These are phyloP conservation scores for Murina feae DNA, from an alignment of 2,113 vertebrate species.

Conservation along the genomic window DNA sequence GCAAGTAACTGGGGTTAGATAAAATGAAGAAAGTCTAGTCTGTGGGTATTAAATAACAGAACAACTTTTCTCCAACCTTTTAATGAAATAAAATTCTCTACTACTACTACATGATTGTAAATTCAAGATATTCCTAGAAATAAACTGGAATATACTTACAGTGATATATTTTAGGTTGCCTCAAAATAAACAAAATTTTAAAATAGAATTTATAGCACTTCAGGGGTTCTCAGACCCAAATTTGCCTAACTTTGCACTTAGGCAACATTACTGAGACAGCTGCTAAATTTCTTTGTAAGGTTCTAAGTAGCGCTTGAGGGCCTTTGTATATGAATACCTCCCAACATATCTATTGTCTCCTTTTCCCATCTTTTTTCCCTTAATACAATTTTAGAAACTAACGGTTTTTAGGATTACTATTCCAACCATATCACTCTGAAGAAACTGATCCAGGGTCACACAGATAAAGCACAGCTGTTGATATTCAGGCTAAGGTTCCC, in stretches of 20 bases:
- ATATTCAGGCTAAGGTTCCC: neutral
- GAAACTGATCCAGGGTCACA: neutral
- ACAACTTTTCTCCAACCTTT: neutral
- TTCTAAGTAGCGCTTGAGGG: neutral
- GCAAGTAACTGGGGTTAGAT: neutral
- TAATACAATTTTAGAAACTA: neutral
- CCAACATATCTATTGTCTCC: neutral
- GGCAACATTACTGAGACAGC: neutral
- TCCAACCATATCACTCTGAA: neutral
- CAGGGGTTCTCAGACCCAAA: neutral
- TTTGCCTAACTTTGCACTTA: neutral
- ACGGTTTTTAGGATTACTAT: neutral
- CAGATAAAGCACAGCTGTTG: neutral
- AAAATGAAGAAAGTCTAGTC: neutral
- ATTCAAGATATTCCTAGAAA: neutral
- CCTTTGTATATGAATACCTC: neutral
- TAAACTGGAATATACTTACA: neutral
- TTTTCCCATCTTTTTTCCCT: neutral
- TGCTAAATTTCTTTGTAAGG: neutral
- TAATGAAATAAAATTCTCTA: neutral
- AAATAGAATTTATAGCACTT: neutral
- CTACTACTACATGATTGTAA: neutral
- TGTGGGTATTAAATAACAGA: neutral
- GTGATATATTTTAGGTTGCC: neutral
- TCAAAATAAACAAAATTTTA: neutral